Base-by-base conservation (phyloP, 2,797 vertebrate genomes). In the Oceanodroma leucorhoa region DNA sequence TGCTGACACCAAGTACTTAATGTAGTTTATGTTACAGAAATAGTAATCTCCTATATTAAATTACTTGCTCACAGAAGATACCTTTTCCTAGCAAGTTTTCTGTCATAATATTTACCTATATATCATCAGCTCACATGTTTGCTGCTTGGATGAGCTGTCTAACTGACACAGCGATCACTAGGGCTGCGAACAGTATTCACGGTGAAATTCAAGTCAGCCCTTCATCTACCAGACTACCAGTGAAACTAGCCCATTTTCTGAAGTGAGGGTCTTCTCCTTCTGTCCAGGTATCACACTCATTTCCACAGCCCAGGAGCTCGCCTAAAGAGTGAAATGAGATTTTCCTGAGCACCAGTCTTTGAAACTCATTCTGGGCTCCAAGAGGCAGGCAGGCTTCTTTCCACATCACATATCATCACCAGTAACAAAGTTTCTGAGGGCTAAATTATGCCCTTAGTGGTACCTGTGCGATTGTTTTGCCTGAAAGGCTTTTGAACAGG, bases 101-200 rank as follows among this genome's bases (percentile, higher is more conserved):
- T 96, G 70, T 90, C 75, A 62, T 51, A 92, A 90, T 90, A 90
- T 95, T 96, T 95, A 46, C 62, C 34, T 82, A 88, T 60, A 93
- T 69, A 76, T 54, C 55, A 76, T 71, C 84, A 87, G 16, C 34
- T 95, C 57, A 70, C 24, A 45, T 46, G 17, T 54, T 89, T 53
- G 24, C 57, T 84, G n/a, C 46, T 84, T 45, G 40, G 53, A 82
- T 62, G 45, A 83, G 38, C 57, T 73, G 76, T 72, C 51, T 79
- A 50, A 87, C 23, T 61, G 64, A 38, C 80, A 55, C 17, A n/a
- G 22, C 2, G 2, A 75, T 91, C 58, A 41, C 41, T 29, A n/a
- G 43, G 19, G 29, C 17, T 79, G 40, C 1, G 3, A 58, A 34
- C 43, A n/a, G 5, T 36, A 41, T 54, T 82, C 46, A 14, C 1